Evolutionary conservation across 2,888 invertebrate genomes (phyloP).

Genomic region (Dasysyrphus tricinctus): DNA sequence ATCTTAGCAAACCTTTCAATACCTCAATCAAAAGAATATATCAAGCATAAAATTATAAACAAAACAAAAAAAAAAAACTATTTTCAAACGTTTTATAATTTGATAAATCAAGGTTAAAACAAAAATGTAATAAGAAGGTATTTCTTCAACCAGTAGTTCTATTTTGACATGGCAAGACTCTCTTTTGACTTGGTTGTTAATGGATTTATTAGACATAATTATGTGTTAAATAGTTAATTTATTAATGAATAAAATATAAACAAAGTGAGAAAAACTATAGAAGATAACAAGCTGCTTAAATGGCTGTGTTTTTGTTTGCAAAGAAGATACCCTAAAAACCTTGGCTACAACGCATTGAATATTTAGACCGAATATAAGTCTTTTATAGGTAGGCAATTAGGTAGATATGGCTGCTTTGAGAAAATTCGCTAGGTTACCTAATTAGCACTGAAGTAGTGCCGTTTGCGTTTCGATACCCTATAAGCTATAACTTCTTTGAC

Average conservation of each 20-base stretch:
- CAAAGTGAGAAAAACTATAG: background rate
- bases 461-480: too few relatives aligned
- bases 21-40: background rate
- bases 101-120: slow-evolving; percentile 1
- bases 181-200: background rate
- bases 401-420: too few relatives aligned
- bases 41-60: background rate
- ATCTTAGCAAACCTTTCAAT: background rate
- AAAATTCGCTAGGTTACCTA: too few relatives aligned
- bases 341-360: background rate
- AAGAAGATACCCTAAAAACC: background rate
- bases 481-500: too few relatives aligned
- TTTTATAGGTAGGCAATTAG: too few relatives aligned
- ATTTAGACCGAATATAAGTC: background rate
- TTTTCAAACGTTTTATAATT: background rate
- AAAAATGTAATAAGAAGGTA: background rate
- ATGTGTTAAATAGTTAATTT: background rate
- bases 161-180: background rate
- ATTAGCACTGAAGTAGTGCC: too few relatives aligned
- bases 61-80: too few relatives aligned
- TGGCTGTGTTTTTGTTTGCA: background rate
- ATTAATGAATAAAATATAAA: background rate
- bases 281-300: background rate
- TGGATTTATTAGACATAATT: background rate
- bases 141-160: background rate